Base-by-base conservation (phyloP, 1,140 invertebrate genomes). In the Polyergus mexicanus region DNA sequence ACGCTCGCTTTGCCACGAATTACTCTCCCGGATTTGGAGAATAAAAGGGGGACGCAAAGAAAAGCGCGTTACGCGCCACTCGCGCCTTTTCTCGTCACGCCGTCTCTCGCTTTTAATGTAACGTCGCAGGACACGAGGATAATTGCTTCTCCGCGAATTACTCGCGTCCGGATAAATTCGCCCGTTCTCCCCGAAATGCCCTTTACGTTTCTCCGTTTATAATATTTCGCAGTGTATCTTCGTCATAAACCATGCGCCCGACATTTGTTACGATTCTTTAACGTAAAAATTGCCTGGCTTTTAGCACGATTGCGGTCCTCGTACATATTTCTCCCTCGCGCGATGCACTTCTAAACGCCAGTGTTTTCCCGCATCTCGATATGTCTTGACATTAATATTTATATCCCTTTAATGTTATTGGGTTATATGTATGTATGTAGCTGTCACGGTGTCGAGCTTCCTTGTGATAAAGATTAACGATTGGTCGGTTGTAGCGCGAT, bases 381-480 rank as follows among this genome's bases (percentile, higher is more conserved):
- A 22, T 35, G 13, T 13, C n/a, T 28, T n/a, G 47, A 69, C 11
- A 56, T 72, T 72, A 63, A 72, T 83, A 83, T 83, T 58, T 72
- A 60, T 74, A 74, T 47, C 2, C 56, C 7, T 62, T 72, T 83
- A 60, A 47, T 72, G 35, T 41, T 35, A 72, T 83, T 83, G 68
- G 72, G 47, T 51, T 51, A 19, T 19, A 47, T 16, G 11, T n/a
- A n/a, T 47, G 44, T 74, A 58, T 60, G 10, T 32, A 38, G 22
- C 51, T 44, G 0, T 35, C 54, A 35, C 28, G 44, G 54, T 58
- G 66, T 83, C 25, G 66, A 19, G 47, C 19, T 69, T 56, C 68
- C 60, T 83, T 13, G 35, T 83, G 78, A 83, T 83, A 83, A 60
- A 74, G 78, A 83, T 83, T 72, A 83, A 83, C 78, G 78, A 83